A percentile compares a stretch with the other conserved stretches of the same genome.
These are phyloP conservation scores for Baronia brevicornis DNA, from an alignment of 2,888 invertebrate genomes.

Conservation along the genomic window DNA sequence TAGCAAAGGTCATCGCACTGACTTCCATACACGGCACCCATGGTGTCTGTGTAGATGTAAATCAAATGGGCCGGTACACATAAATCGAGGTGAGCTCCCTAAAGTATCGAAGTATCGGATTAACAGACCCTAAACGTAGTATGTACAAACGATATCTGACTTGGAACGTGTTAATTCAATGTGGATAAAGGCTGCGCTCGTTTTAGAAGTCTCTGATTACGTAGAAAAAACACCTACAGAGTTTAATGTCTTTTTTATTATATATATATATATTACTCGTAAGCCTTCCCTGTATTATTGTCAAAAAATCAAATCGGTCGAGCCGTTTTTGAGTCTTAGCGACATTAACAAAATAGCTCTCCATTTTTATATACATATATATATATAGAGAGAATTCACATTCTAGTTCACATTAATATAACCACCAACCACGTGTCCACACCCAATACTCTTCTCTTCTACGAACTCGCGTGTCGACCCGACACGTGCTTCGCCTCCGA, in stretches of 20 bases:
- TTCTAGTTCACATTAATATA: no score
- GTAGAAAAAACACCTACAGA: neutral
- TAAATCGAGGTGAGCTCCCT: constrained; percentile 45
- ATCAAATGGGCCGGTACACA: constrained; percentile 39
- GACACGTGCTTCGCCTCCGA: constrained; percentile 1
- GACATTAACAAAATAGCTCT: no score
- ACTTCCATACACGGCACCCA: constrained; percentile 19
- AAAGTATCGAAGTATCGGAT: constrained; percentile 45
- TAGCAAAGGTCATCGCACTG: constrained; percentile 22
- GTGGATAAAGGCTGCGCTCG: constrained; percentile 25
- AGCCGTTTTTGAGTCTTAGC: no score
- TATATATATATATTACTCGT: no score
- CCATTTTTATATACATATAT: no score
- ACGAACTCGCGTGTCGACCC: constrained; percentile 5
- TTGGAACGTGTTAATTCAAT: constrained; percentile 47
- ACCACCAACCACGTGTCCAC: neutral
- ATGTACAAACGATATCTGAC: constrained; percentile 31
- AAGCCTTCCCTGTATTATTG: no score
- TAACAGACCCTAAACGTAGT: constrained; percentile 42
- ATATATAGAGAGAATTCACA: neutral
- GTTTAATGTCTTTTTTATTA: no score
- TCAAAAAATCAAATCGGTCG: no score
- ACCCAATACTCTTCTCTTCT: constrained; percentile 2
- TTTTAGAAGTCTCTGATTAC: no score
- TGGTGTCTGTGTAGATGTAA: constrained; percentile 25